Conservation (phyloP, 2,113 vertebrate genomes). For the Nibea coibor region DNA sequence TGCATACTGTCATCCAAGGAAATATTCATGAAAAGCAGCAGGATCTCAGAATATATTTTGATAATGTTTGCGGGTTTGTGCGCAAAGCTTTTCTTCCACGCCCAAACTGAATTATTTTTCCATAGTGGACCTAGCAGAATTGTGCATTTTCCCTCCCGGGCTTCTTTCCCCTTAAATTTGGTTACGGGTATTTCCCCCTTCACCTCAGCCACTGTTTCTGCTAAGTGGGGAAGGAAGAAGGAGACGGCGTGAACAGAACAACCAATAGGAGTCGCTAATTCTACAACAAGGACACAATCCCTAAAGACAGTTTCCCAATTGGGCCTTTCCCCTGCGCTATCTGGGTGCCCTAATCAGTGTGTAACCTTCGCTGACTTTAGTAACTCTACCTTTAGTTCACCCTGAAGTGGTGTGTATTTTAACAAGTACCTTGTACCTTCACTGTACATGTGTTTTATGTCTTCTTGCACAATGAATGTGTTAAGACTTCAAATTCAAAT, state of each 20-base stretch:
- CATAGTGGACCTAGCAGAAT: background rate
- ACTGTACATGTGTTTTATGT: background rate
- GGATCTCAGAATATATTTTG: constrained; percentile 8
- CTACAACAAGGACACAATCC: background rate
- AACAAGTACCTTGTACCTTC: background rate
- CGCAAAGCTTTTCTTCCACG: background rate
- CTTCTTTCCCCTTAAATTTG: background rate
- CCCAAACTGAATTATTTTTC: background rate
- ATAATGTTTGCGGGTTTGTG: background rate
- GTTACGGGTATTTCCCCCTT: background rate
- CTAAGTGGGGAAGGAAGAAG: background rate
- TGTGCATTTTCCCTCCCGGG: background rate
- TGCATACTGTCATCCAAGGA: constrained; percentile 43
- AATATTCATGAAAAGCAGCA: constrained; percentile 50
- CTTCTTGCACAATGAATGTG: background rate
- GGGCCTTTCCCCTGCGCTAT: background rate
- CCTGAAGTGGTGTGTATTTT: background rate
- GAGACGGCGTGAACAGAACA: background rate
- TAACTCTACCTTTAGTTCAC: background rate
- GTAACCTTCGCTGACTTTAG: constrained; percentile 13
- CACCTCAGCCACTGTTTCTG: background rate
- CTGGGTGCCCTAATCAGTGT: background rate
- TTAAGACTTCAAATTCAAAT: background rate
- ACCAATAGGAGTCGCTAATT: constrained; percentile 28
- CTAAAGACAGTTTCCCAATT: constrained; percentile 20